Base-by-base conservation (phyloP, 2,113 vertebrate genomes). In the Hymenochirus boettgeri region DNA sequence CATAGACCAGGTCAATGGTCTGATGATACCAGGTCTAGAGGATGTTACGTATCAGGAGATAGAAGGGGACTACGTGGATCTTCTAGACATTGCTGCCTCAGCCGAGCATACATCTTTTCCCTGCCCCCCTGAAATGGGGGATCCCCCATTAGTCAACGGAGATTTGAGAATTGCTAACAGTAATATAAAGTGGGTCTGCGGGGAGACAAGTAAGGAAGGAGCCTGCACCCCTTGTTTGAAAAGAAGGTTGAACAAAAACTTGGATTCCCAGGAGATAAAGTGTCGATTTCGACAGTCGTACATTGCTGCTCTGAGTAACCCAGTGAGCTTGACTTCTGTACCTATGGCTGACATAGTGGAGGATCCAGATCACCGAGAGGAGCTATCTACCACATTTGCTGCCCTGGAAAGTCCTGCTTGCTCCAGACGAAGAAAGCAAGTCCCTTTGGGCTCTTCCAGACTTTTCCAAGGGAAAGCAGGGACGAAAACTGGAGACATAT, bases 31-130 rank as follows among this genome's bases (percentile, higher is more conserved):
- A 18, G 84, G 79, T 62, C 77, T 77, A 1, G 84, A 83, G 4
- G 73, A 85, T 29, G 85, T 77, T 60, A 56, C 79, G 62, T 83
- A 75, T 75, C 81, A 78, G 65, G 86, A 91, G 63, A 77, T 90
- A 22, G 89, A 87, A 45, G 89, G 91, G 10, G 91, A 93, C 18
- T 92, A 94, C 1, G 88, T 93, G 57, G 88, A 93, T 61, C 85
- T 98, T 31, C 75, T 97, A 69, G 86, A 88, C 35, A 83, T 87
- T 6, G 73, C 85, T n/a, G 88, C 24, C 24, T 13, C 61, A 0
- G 62, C 64, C 37, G 55, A 66, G 19, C 57, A 39, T 27, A 50
- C 15, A 21, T 13, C n/a, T 58, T 39, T 26, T n/a, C 31, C 64
- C n/a, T 26, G 54, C 15, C 55, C 26, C 8, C 56, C 35, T 31